Conservation (phyloP, 2,888 invertebrate species). For the Lucinisca nassula region DNA sequence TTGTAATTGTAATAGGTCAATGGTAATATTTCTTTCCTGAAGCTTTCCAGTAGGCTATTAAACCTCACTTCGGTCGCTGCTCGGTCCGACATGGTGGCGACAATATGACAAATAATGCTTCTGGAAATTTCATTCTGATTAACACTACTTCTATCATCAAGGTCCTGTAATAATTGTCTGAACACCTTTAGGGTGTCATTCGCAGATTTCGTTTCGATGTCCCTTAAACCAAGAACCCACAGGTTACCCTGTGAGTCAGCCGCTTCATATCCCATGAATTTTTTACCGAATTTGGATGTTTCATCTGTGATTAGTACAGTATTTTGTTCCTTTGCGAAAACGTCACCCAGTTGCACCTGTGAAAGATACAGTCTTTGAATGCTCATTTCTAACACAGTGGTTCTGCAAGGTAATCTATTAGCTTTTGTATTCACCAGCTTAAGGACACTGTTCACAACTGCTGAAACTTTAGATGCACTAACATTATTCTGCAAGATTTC, state of each 20-base stretch:
- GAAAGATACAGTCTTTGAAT: conserved; percentile 52
- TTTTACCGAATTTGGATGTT: conserved; percentile 52
- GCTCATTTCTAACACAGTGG: conserved; percentile 60
- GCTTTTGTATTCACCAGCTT: conserved; percentile 45
- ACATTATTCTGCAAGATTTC: conserved; percentile 45
- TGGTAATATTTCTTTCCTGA: conserved; percentile 45
- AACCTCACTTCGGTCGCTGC: conserved; percentile 52
- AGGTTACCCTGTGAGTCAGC: conserved; percentile 40
- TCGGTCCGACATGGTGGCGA: conserved; percentile 54
- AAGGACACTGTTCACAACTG: conserved; percentile 35
- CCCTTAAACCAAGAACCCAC: conserved; percentile 53
- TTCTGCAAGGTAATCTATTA: conserved; percentile 42
- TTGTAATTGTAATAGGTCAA: conserved; percentile 30
- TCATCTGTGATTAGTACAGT: conserved; percentile 53
- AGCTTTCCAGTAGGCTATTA: conserved; percentile 32
- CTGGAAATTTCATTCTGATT: conserved; percentile 23
- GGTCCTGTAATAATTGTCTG: conserved; percentile 36
- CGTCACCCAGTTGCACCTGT: conserved; percentile 55
- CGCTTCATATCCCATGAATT: conserved; percentile 52
- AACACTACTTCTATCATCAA: conserved; percentile 29
- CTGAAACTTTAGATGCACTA: conserved; percentile 48
- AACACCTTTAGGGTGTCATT: conserved; percentile 40
- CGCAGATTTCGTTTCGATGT: conserved; percentile 52
- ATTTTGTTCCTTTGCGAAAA: conserved; percentile 48
- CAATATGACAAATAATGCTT: conserved; percentile 39